Evolutionary conservation across 2,888 invertebrate species (phyloP), one percentile per base, ranked within the genome.

Genomic region (Pomacea canaliculata): DNA sequence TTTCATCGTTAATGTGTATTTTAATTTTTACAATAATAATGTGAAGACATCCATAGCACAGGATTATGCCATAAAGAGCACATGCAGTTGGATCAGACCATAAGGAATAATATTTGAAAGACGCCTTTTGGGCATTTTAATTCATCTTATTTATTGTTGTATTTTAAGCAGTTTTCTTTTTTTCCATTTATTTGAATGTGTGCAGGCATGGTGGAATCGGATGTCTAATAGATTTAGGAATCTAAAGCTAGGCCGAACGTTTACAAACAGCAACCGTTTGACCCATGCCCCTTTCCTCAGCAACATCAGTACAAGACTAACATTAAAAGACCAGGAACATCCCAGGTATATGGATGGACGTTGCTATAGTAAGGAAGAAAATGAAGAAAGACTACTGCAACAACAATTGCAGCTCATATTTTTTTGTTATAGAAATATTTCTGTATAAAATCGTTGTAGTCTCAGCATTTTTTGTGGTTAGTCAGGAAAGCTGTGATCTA

Each of bases 201-300:
- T 63, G 27, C 63, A 90, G 89, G 89, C 87, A 9, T 90, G 90
- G 90, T 89, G 89, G 86, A 89, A 84, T 76, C 80, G 90, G 69
- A 83, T 90, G 83, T 89, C 90, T 8, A 90, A 89, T 80, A 70
- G 90, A 69, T 89, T 90, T 74, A 82, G 89, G 63, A 89, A 90
- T 78, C 83, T 90, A 68, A 90, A 89, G 80, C 83, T 89, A 56
- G 89, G 89, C 10, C 78, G 88, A n/a, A 88, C 88, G 12, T 86
- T 89, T 63, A 86, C 83, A 74, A 82, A 83, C 51, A 82, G 83
- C 60, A 89, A 88, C 81, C 83, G 88, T 16, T 82, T 89, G 49
- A 48, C 88, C 89, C 12, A 79, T 88, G 76, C 82, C 83, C 16
- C 78, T 83, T 19, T 84, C 85, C 37, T 77, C 79, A 13, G 77